A percentile compares a stretch with the other conserved stretches of the same genome.
Conservation (phyloP, 2,888 invertebrate species). For the Harpagoxenus sublaevis region DNA sequence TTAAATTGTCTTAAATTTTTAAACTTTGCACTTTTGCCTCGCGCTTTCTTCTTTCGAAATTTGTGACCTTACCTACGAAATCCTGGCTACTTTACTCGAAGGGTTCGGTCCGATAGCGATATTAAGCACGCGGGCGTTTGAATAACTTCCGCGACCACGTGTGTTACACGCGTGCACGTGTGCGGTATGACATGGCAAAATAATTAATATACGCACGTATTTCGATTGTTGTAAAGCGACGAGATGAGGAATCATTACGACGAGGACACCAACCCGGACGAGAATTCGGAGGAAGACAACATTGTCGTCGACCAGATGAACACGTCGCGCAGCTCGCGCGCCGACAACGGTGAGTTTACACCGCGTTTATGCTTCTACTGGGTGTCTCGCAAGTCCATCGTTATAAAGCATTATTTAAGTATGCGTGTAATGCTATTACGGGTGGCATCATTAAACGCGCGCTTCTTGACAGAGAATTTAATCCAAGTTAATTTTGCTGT, state of each 20-base stretch:
- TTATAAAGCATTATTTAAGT: neutral
- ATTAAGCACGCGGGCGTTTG: neutral
- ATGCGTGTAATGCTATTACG: neutral
- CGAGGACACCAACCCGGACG: neutral
- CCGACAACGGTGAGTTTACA: constrained; percentile 3
- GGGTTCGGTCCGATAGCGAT: neutral
- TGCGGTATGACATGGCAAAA: neutral
- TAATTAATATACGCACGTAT: neutral
- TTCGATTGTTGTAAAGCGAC: neutral
- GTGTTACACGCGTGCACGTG: neutral
- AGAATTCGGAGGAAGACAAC: constrained; percentile 77
- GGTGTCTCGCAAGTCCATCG: neutral
- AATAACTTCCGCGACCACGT: neutral
- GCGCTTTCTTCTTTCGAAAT: too few relatives aligned
- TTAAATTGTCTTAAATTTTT: neutral
- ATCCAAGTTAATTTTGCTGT: neutral
- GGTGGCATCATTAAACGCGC: neutral
- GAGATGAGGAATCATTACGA: neutral
- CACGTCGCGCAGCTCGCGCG: neutral
- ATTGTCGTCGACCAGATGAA: constrained; percentile 88
- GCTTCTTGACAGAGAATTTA: neutral
- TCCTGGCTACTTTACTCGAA: neutral
- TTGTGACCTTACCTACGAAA: neutral
- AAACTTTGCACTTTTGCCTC: neutral
- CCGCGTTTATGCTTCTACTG: neutral